Percentiles rank a stretch among this genome's conserved stretches.
These are phyloP conservation scores for Drosophila erecta DNA, from an alignment of 1,140 invertebrate species.

Conservation along the genomic window DNA sequence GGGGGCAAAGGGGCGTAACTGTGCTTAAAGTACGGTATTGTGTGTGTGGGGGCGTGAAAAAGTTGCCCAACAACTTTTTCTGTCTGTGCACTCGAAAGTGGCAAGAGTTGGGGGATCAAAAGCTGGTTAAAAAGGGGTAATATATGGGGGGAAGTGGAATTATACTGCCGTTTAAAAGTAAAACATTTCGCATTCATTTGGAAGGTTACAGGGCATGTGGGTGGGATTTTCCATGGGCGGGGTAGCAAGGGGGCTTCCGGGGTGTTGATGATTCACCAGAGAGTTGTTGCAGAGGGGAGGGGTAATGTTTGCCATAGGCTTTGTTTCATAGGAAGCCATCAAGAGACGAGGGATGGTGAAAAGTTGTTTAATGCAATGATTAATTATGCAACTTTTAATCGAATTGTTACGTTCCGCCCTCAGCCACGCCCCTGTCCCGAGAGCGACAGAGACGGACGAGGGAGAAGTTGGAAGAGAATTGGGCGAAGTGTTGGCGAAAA, in stretches of 20 bases:
- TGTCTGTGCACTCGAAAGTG: slow-evolving; percentile 31
- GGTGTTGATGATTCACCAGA: neutral
- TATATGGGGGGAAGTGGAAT: slow-evolving; percentile 13
- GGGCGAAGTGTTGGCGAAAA: neutral
- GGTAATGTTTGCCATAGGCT: slow-evolving; percentile 11
- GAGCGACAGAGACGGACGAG: neutral
- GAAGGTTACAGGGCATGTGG: slow-evolving; percentile 10
- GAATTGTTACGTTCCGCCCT: slow-evolving; percentile 40
- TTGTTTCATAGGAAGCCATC: slow-evolving; percentile 6
- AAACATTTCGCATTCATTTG: slow-evolving; percentile 44
- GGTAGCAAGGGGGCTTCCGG: neutral
- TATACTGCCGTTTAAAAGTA: slow-evolving; percentile 50
- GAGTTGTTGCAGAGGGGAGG: neutral
- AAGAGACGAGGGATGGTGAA: slow-evolving; percentile 5
- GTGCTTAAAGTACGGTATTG: slow-evolving; percentile 11
- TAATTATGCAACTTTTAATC: slow-evolving; percentile 77
- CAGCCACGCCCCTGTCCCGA: slow-evolving; percentile 8
- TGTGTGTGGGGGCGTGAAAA: slow-evolving; percentile 23
- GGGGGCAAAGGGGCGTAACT: slow-evolving; percentile 1
- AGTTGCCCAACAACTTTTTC: slow-evolving; percentile 66
- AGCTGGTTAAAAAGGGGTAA: slow-evolving; percentile 18
- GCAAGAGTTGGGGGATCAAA: neutral
- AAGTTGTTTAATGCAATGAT: slow-evolving; percentile 74
- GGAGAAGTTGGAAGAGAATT: too few relatives aligned
- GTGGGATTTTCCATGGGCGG: neutral